Conservation (phyloP, 2,888 invertebrate genomes). For the Corbicula japonica region DNA sequence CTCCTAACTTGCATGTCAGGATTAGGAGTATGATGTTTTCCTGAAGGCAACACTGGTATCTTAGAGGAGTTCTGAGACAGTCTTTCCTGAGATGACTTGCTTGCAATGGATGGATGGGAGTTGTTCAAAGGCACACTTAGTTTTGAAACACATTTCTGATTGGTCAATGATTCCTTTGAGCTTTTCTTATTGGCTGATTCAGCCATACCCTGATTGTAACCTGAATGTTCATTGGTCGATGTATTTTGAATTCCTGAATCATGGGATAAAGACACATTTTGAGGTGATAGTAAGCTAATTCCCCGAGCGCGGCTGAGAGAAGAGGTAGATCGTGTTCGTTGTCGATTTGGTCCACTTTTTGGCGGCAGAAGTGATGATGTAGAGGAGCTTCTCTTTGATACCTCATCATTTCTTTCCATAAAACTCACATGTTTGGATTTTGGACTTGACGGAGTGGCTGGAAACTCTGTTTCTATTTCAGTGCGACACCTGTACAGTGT, state of each 20-base stretch:
- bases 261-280: slow-evolving; percentile 46
- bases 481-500: slow-evolving; percentile 63
- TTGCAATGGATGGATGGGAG: slow-evolving; percentile 50
- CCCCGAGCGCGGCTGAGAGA: slow-evolving; percentile 60
- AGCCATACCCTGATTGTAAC: slow-evolving; percentile 50
- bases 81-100: slow-evolving; percentile 37
- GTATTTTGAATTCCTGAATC: slow-evolving; percentile 64
- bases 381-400: slow-evolving; percentile 64
- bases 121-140: slow-evolving; percentile 52
- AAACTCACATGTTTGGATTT: slow-evolving; percentile 79
- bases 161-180: slow-evolving; percentile 29
- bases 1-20: slow-evolving; percentile 44
- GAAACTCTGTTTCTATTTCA: slow-evolving; percentile 83
- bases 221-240: slow-evolving; percentile 47
- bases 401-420: slow-evolving; percentile 63
- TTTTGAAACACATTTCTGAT: slow-evolving; percentile 19
- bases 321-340: slow-evolving; percentile 66
- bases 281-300: slow-evolving; percentile 48
- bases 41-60: slow-evolving; percentile 41
- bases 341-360: slow-evolving; percentile 58
- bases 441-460: slow-evolving; percentile 82
- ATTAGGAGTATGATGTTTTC: no score
- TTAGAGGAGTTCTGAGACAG: slow-evolving; percentile 41
- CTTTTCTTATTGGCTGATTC: slow-evolving; percentile 44
- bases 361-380: slow-evolving; percentile 59